These are phyloP conservation scores for Nomada fucata DNA, from an alignment of 2,888 invertebrate species.

Conservation along the genomic window DNA sequence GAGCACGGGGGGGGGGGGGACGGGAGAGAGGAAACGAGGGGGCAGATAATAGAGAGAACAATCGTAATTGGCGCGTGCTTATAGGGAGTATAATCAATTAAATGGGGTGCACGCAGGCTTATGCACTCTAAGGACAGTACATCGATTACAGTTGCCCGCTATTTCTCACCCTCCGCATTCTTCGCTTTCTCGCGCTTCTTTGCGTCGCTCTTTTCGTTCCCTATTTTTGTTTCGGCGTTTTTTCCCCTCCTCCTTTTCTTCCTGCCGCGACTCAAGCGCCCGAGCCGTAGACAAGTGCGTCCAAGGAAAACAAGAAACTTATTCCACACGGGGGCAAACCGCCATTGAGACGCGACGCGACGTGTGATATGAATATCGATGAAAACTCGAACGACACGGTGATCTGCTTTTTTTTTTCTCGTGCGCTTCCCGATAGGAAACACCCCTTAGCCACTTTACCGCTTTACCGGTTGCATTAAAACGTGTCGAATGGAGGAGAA, in stretches of 20 bases:
- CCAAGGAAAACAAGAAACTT: background rate
- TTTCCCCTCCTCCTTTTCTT: background rate
- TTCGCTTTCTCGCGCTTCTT: background rate
- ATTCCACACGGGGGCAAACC: background rate
- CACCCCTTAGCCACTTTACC: background rate
- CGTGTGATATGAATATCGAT: too few relatives aligned
- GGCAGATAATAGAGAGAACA: slow-evolving; percentile 48
- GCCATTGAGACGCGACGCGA: background rate
- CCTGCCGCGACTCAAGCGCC: background rate
- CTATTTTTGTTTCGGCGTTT: too few relatives aligned
- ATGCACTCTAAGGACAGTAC: slow-evolving; percentile 26
- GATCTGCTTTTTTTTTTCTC: too few relatives aligned
- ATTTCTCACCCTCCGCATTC: slow-evolving; percentile 10
- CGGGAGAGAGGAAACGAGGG: slow-evolving; percentile 1
- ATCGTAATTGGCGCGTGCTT: slow-evolving; percentile 66
- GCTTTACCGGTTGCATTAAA: background rate
- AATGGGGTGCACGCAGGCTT: slow-evolving; percentile 46
- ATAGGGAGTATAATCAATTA: slow-evolving; percentile 64
- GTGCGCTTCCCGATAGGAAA: background rate
- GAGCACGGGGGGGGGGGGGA: background rate
- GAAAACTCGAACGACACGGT: too few relatives aligned
- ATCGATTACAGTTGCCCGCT: slow-evolving; percentile 32
- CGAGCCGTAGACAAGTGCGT: too few relatives aligned
- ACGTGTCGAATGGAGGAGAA: slow-evolving; percentile 38
- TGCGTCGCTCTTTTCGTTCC: background rate